A percentile compares a stretch with the other conserved stretches of the same genome.
phyloP scores from a whole-genome alignment of 2,113 vertebrate genomes.

The Solea senegalensis region DNA sequence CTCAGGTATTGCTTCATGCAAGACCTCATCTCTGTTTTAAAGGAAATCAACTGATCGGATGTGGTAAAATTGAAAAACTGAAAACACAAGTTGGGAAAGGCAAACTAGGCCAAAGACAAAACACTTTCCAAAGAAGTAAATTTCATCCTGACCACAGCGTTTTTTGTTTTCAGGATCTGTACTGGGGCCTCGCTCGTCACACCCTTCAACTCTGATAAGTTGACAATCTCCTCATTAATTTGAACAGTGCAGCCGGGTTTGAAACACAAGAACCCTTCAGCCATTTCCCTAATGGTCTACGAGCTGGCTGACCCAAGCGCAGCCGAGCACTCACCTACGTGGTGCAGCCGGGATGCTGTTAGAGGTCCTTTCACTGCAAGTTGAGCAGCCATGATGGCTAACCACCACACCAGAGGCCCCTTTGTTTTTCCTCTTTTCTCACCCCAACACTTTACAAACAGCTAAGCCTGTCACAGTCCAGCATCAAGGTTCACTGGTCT shows the following conservation, averaged over 20 bases:
- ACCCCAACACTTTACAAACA: conserved; percentile 80
- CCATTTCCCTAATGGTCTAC: conserved; percentile 67
- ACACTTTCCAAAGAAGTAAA: conserved; percentile 15
- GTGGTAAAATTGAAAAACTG: not conserved
- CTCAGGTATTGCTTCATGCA: no score
- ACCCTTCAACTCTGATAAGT: conserved; percentile 65
- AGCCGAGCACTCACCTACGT: conserved; percentile 30
- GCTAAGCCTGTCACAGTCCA: conserved; percentile 86
- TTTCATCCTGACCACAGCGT: conserved; percentile 26
- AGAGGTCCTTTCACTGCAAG: conserved; percentile 55
- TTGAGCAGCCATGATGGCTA: conserved; percentile 71
- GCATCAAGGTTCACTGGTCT: conserved; percentile 92
- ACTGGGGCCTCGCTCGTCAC: conserved; percentile 62
- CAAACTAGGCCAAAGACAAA: conserved; percentile 50
- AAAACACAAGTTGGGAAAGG: conserved; percentile 2
- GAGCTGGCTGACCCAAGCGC: conserved; percentile 38
- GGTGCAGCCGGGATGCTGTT: conserved; percentile 38
- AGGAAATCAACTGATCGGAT: not conserved
- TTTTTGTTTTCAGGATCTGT: conserved; percentile 50
- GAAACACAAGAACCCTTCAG: conserved; percentile 53
- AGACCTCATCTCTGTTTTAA: not conserved
- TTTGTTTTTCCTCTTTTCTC: conserved; percentile 65
- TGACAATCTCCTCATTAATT: conserved; percentile 77
- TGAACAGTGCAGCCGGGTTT: conserved; percentile 61
- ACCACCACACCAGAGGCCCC: conserved; percentile 73